phyloP scores from a whole-genome alignment of 2,797 vertebrate genomes.

The Lophius americanus region DNA sequence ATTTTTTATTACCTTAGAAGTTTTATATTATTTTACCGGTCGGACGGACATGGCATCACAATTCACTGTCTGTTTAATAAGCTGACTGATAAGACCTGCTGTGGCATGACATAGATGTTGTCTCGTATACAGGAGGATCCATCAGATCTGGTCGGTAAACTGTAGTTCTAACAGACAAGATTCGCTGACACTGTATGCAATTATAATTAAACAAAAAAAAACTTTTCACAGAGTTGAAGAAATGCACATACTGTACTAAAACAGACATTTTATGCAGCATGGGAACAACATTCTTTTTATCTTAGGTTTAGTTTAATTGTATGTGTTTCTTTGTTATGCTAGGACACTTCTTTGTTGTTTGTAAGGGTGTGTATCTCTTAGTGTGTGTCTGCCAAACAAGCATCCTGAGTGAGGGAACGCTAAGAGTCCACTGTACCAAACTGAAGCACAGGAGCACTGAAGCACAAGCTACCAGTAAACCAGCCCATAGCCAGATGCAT shows the following conservation, averaged over 20 bases:
- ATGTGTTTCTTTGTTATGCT: slow-evolving; percentile 20
- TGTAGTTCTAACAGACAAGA: slow-evolving; percentile 26
- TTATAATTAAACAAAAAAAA: slow-evolving; percentile 15
- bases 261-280: slow-evolving; percentile 44
- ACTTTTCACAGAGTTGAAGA: not conserved
- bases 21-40: slow-evolving; percentile 12
- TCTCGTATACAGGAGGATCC: slow-evolving; percentile 12
- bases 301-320: slow-evolving; percentile 12
- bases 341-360: slow-evolving; percentile 9
- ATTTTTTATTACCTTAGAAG: slow-evolving; percentile 28
- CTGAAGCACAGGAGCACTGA: slow-evolving; percentile 42
- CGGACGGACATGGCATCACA: slow-evolving; percentile 19
- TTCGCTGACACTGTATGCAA: slow-evolving; percentile 39
- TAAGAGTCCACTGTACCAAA: slow-evolving; percentile 21
- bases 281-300: slow-evolving; percentile 54
- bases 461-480: slow-evolving; percentile 49
- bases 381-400: slow-evolving; percentile 25
- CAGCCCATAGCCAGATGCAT: slow-evolving; percentile 23
- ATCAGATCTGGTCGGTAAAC: slow-evolving; percentile 19
- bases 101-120: slow-evolving; percentile 11
- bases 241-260: slow-evolving; percentile 26
- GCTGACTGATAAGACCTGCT: slow-evolving; percentile 21
- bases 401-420: slow-evolving; percentile 12
- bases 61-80: slow-evolving; percentile 19
- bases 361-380: not conserved